Evolutionary conservation across 2,888 invertebrate species (phyloP), one percentile per base, ranked within the genome.

Genomic region (Drosophila multiciliata): DNA sequence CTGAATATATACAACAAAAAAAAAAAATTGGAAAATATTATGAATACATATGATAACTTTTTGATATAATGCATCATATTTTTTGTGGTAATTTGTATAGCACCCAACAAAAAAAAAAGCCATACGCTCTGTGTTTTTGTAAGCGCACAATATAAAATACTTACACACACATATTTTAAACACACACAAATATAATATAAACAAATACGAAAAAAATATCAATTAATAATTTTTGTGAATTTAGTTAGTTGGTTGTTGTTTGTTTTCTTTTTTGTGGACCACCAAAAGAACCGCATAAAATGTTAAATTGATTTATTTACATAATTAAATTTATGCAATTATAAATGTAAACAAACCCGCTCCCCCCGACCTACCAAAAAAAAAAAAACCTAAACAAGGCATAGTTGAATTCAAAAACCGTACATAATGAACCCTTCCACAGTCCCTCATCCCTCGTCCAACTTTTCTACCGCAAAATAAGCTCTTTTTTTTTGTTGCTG

Each of bases 81-180:
- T 86, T 90, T 91, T 91, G 91, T 90, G 90, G 90, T 91, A 89
- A 91, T 91, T 90, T 91, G 90, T 91, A 91, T 89, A 90, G 91
- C 90, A 90, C 90, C 78, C 66, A 73, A 69, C 76, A 74, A 52
- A 67, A 70, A 59, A 62, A 63, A 65, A 49, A 49, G 55, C 64
- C 77, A 67, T 73, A 69, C 81, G 79, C 82, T 90, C 74, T 81
- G 80, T 89, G 89, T 90, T 76, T 87, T 86, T 89, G 78, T 89
- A 87, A 81, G 63, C 71, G 85, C 82, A 81, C 76, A 73, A 75
- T 60, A 73, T 54, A 54, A 59, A 54, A 45, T 67, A 78, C 57
- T 66, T 61, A 68, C 55, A 72, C 49, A 52, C 49, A 52, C 58
- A 66, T 52, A 70, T 57, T 57, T 60, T 52, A 38, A 59, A 59